Evolutionary conservation across 2,888 invertebrate species (phyloP).

Genomic region (Cantharis flavilabris): DNA sequence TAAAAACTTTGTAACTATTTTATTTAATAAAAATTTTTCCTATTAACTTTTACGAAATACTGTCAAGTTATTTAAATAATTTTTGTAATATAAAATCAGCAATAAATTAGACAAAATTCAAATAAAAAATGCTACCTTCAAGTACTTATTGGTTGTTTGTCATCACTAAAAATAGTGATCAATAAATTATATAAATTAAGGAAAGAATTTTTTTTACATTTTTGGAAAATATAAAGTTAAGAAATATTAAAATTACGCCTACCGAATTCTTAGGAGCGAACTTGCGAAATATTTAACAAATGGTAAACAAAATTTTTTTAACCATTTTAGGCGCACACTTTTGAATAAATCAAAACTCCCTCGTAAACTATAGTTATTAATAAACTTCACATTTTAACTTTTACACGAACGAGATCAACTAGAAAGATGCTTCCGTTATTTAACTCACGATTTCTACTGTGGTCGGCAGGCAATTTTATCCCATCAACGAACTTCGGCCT

Average conservation of each 20-base stretch:
- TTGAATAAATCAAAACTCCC: neutral
- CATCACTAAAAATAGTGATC: slow-evolving; percentile 44
- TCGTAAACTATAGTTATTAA: slow-evolving; percentile 1
- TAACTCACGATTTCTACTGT: neutral
- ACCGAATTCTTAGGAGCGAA: slow-evolving; percentile 50
- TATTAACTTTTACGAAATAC: neutral
- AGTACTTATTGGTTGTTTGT: slow-evolving; percentile 18
- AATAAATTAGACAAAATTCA: slow-evolving; percentile 13
- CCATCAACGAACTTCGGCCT: slow-evolving; percentile 13
- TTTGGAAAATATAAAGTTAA: slow-evolving; percentile 1
- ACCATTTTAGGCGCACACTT: neutral
- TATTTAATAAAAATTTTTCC: neutral
- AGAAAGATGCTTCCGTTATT: neutral
- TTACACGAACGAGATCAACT: neutral
- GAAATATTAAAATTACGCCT: slow-evolving; percentile 39
- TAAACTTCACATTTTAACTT: slow-evolving; percentile 4
- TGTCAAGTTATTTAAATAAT: neutral
- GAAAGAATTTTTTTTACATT: slow-evolving; percentile 6
- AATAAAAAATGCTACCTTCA: slow-evolving; percentile 3
- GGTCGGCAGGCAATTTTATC: slow-evolving; percentile 5
- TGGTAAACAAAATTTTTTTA: neutral
- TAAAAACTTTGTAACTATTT: neutral
- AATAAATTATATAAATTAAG: slow-evolving; percentile 19
- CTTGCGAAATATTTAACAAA: slow-evolving; percentile 13
- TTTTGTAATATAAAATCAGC: slow-evolving; percentile 3